Conservation (phyloP, 2,888 invertebrate genomes). For the Pheosia tremula region DNA sequence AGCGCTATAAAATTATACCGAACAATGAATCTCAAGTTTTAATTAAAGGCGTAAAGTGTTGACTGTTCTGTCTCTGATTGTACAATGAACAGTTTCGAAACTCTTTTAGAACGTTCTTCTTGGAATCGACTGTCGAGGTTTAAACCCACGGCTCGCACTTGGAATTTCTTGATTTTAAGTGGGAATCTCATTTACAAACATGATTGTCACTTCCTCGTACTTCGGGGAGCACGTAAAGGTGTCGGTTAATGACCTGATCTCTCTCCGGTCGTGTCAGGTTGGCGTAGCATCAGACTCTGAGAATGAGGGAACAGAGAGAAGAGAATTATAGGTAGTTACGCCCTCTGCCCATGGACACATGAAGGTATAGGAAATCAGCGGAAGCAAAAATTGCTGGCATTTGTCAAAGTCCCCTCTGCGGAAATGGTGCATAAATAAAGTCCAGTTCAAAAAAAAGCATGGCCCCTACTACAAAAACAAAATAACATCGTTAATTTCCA, state of each 20-base stretch:
- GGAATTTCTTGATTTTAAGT: too few species aligned
- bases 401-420: conserved; percentile 79
- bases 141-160: too few species aligned
- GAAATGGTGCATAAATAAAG: conserved; percentile 82
- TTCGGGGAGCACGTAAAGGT: too few species aligned
- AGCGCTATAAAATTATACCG: conserved; percentile 10
- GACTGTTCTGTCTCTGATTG: not conserved
- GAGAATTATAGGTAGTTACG: conserved; percentile 33
- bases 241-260: too few species aligned
- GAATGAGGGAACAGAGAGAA: conserved; percentile 9
- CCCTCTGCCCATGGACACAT: conserved; percentile 20
- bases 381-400: conserved; percentile 76
- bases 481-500: not conserved
- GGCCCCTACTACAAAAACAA: conserved; percentile 25
- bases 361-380: conserved; percentile 48
- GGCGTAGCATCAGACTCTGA: too few species aligned
- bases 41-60: conserved; percentile 2
- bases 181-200: too few species aligned
- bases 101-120: too few species aligned
- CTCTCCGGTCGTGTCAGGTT: too few species aligned
- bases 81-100: not conserved
- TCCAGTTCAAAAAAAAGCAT: conserved; percentile 65
- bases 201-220: too few species aligned
- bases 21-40: conserved; percentile 6
- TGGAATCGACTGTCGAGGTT: too few species aligned